Percentiles rank a stretch among this genome's conserved stretches.
These are phyloP conservation scores for Microctonus brassicae DNA, from an alignment of 2,888 invertebrate species.

Conservation along the genomic window DNA sequence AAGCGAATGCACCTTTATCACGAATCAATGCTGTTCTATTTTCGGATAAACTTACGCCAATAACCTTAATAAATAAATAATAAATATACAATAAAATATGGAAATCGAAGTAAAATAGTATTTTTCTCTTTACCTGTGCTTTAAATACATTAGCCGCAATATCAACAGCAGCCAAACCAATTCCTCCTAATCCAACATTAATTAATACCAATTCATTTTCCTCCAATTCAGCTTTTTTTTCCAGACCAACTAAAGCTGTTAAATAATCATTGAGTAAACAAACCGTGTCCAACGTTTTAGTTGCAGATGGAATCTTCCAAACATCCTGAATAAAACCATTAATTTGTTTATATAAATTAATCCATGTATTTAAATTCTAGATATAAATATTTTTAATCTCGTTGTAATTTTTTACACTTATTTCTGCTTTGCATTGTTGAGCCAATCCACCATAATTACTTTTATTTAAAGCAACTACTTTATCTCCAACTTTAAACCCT, in stretches of 20 bases:
- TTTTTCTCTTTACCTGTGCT: conserved; percentile 71
- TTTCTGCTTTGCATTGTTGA: conserved; percentile 73
- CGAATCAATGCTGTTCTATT: conserved; percentile 74
- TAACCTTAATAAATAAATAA: conserved; percentile 71
- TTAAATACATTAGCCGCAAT: conserved; percentile 78
- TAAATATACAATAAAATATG: not conserved
- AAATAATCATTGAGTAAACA: conserved; percentile 75
- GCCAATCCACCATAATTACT: conserved; percentile 74
- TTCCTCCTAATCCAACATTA: conserved; percentile 76
- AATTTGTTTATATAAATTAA: not conserved
- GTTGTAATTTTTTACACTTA: conserved; percentile 53
- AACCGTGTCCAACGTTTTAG: conserved; percentile 73
- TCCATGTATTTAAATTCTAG: not conserved
- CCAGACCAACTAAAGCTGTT: conserved; percentile 76
- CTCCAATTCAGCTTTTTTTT: conserved; percentile 71
- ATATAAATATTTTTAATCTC: conserved; percentile 5
- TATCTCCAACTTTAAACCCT: conserved; percentile 73
- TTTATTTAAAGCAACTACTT: conserved; percentile 74
- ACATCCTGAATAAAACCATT: conserved; percentile 71
- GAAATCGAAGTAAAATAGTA: conserved; percentile 2
- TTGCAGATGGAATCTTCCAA: conserved; percentile 73
- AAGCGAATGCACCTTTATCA: conserved; percentile 76
- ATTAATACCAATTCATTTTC: conserved; percentile 76
- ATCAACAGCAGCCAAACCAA: conserved; percentile 78
- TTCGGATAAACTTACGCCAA: conserved; percentile 78